Evolutionary conservation across 2,797 vertebrate species (phyloP), one percentile per base, ranked within the genome.

Genomic region (Acrocephalus scirpaceus): DNA sequence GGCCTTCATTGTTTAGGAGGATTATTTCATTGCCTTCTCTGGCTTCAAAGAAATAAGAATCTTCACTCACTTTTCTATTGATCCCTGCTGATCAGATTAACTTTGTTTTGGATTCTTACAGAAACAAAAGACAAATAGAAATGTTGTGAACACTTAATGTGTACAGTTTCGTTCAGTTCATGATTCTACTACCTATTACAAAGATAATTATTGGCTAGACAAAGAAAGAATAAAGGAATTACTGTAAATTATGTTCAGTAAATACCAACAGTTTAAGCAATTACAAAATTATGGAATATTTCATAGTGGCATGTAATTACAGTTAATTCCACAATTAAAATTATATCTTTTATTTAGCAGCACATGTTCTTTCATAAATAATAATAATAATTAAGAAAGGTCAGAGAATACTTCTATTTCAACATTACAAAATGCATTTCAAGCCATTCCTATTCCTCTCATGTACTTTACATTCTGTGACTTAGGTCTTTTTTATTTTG

Each of bases 71-170:
- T 97, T 98, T 96, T 93, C 97, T 96, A 97, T 97, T 98, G 98
- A 98, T 98, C 97, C 96, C 50, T 10, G 94, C 95, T 98, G 96
- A 98, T 98, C 97, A 98, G 98, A 98, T 98, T 98, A 98, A 97
- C 97, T 98, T 97, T 98, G 97, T 97, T 98, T 98, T 97, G 96
- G 97, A 97, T 98, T 98, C 95, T 95, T 96, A 82, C 78, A 91
- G 95, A 98, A 98, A 98, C 97, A 98, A 97, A 96, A 97, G 97
- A 95, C 93, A 98, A 97, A 97, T 62, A 97, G 96, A 97, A 97
- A 97, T 95, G 96, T 97, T 97, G 97, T 94, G 97, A 97, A 95
- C 95, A 95, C 66, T 97, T 95, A 53, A 96, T 34, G 93, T 95
- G 94, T 95, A 47, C 51, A 88, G 95, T 96, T 97, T 96, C 96